These are phyloP conservation scores for Drosophila mayri DNA, from an alignment of 1,140 invertebrate species.

Conservation along the genomic window DNA sequence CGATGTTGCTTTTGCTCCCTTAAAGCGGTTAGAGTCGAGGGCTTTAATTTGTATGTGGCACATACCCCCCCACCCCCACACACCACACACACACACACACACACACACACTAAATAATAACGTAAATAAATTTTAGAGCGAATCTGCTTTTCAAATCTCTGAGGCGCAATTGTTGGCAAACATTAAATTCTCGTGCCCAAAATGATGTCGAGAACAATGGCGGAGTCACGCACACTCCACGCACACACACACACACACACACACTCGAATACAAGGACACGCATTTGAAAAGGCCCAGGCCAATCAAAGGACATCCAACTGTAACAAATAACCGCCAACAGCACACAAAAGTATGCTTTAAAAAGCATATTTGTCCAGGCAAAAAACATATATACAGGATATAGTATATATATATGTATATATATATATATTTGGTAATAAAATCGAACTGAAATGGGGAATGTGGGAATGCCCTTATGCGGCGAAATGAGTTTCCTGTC, in stretches of 20 bases:
- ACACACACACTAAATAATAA: constrained; percentile 65
- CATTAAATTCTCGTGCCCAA: constrained; percentile 54
- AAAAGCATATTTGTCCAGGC: constrained; percentile 49
- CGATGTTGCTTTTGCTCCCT: constrained; percentile 10
- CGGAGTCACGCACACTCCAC: constrained; percentile 28
- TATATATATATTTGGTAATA: constrained; percentile 14
- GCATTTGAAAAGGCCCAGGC: constrained; percentile 54
- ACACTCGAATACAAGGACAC: constrained; percentile 15
- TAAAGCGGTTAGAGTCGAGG: background rate
- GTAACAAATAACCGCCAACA: constrained; percentile 60
- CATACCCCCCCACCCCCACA: background rate
- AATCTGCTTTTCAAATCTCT: constrained; percentile 66
- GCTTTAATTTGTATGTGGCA: constrained; percentile 26
- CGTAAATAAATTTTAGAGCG: constrained; percentile 72
- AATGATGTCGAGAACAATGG: constrained; percentile 25
- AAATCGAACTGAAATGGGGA: constrained; percentile 22
- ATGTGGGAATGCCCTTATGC: constrained; percentile 20
- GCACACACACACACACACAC: background rate
- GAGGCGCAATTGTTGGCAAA: constrained; percentile 76
- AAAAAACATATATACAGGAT: background rate
- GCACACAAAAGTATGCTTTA: constrained; percentile 61
- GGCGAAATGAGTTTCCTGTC: constrained; percentile 3
- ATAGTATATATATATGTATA: background rate
- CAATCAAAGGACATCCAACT: constrained; percentile 66
- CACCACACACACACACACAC: background rate